Conservation (phyloP, 2,888 invertebrate genomes). For the Heliconius cydno region DNA sequence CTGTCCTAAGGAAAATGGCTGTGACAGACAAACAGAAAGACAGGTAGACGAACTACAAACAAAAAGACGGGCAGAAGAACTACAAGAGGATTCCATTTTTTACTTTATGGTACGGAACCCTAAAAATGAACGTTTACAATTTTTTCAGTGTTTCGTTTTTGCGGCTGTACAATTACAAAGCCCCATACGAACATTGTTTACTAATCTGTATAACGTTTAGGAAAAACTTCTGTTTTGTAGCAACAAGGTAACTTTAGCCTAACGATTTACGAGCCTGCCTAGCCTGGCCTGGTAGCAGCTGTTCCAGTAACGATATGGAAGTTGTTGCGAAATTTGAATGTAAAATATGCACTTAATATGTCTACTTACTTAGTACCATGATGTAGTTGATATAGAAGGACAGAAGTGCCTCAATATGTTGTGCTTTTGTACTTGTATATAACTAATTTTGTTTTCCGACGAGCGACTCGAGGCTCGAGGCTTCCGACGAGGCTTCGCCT, state of each 20-base stretch:
- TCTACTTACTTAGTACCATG: neutral
- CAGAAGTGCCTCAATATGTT: neutral
- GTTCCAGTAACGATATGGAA: slow-evolving; percentile 59
- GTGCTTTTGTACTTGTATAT: too few species aligned
- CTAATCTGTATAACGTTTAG: slow-evolving; percentile 6
- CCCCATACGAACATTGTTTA: neutral
- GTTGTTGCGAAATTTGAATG: slow-evolving; percentile 56
- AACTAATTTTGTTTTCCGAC: too few species aligned
- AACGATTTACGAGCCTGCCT: slow-evolving; percentile 39
- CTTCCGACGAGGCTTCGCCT: too few species aligned
- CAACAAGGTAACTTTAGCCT: slow-evolving; percentile 20
- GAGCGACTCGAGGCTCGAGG: too few species aligned
- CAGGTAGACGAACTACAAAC: too few species aligned
- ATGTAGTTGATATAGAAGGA: neutral
- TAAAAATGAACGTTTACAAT: neutral
- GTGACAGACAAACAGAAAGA: too few species aligned
- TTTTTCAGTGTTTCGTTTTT: neutral
- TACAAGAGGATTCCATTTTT: too few species aligned
- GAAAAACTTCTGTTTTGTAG: slow-evolving; percentile 12
- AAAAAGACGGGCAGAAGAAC: too few species aligned
- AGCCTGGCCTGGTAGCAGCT: slow-evolving; percentile 52
- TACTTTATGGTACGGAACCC: too few species aligned
- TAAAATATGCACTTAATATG: slow-evolving; percentile 57
- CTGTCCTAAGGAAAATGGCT: too few species aligned
- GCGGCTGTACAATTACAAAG: neutral